A percentile compares a stretch with the other conserved stretches of the same genome.
Evolutionary conservation across 2,888 invertebrate species (phyloP).

Genomic region (Caenorhabditis macrosperma): DNA sequence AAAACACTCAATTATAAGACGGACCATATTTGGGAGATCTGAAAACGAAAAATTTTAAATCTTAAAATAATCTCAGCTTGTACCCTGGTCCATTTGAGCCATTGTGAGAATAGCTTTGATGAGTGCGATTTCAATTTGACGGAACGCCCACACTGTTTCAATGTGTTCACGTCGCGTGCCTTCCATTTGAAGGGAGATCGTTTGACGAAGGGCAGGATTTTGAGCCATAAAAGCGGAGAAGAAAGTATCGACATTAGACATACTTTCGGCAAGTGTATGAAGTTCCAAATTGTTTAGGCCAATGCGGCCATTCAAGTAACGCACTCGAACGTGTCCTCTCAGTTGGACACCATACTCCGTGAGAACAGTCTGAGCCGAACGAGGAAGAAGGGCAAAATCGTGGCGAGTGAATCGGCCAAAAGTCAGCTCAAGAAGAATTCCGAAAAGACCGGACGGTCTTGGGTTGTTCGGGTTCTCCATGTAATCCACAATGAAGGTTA

Average conservation of each 20-base stretch:
- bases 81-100: not conserved
- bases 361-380: not conserved
- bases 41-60: not conserved
- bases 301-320: not conserved
- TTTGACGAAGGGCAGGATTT: not conserved
- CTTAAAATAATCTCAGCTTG: too few relatives aligned
- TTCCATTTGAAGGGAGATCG: not conserved
- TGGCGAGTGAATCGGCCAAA: slow-evolving; percentile 6
- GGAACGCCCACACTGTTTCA: not conserved
- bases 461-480: slow-evolving; percentile 18
- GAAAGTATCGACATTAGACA: slow-evolving; percentile 13
- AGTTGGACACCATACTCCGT: not conserved
- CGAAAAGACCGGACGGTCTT: slow-evolving; percentile 32
- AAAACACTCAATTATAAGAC: not conserved
- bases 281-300: slow-evolving; percentile 1
- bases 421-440: slow-evolving; percentile 12
- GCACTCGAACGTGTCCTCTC: not conserved
- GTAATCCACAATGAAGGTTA: slow-evolving; percentile 9
- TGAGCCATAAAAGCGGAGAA: not conserved
- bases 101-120: slow-evolving; percentile 21
- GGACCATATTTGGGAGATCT: not conserved
- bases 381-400: slow-evolving; percentile 11
- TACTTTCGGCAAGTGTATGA: not conserved
- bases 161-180: not conserved
- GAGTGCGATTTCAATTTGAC: slow-evolving; percentile 19